These are phyloP conservation scores for Luperina nickerlii DNA, from an alignment of 2,888 invertebrate species.

Conservation along the genomic window DNA sequence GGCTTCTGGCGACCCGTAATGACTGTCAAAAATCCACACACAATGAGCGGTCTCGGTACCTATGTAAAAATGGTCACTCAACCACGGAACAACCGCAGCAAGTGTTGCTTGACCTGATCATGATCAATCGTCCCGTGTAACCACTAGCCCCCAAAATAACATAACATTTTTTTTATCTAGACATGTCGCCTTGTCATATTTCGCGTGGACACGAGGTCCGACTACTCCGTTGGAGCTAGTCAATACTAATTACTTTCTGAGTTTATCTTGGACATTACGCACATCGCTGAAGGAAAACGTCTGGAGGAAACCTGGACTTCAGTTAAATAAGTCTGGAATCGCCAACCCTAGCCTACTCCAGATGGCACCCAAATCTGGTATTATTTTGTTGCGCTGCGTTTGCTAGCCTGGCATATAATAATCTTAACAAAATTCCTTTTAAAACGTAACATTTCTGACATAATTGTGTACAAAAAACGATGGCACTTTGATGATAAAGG, in stretches of 20 bases:
- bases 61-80: not conserved
- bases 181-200: not conserved
- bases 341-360: not conserved
- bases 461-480: constrained; percentile 30
- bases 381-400: not conserved
- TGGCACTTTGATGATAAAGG: constrained; percentile 28
- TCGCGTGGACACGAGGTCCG: not conserved
- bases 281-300: not conserved
- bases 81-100: not conserved
- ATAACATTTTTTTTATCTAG: too few species aligned
- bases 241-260: not conserved
- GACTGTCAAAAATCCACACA: not conserved
- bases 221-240: not conserved
- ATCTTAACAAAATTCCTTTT: constrained; percentile 25
- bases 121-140: not conserved
- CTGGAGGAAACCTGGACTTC: not conserved
- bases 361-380: not conserved
- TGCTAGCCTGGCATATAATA: not conserved
- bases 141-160: too few species aligned
- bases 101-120: not conserved
- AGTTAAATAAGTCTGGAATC: not conserved
- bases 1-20: not conserved
- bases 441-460: constrained; percentile 24
- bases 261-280: not conserved
- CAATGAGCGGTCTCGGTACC: not conserved